Percentiles rank a stretch among this genome's conserved stretches.
These are phyloP conservation scores for Mustela nigripes DNA, from an alignment of 2,113 vertebrate species.

Conservation along the genomic window DNA sequence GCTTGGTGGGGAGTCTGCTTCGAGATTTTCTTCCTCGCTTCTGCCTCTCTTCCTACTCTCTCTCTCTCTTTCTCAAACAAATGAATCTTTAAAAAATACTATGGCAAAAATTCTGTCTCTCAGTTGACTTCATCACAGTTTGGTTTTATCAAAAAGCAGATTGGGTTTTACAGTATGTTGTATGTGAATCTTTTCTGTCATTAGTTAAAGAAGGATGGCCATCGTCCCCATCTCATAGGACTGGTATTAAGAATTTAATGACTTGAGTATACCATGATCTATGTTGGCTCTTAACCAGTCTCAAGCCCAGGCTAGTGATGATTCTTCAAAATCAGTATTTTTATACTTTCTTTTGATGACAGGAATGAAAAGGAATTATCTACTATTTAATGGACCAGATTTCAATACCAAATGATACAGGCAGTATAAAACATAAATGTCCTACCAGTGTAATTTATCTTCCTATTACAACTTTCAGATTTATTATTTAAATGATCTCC, in stretches of 20 bases:
- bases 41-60: not conserved
- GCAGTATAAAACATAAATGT: not conserved
- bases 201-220: not conserved
- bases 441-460: constrained; percentile 25
- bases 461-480: not conserved
- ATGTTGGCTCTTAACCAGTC: not conserved
- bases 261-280: not conserved
- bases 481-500: constrained; percentile 32
- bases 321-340: constrained; percentile 44
- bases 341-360: not conserved
- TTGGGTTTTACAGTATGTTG: not conserved
- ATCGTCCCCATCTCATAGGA: not conserved
- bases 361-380: not conserved
- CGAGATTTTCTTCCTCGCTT: not conserved
- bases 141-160: not conserved
- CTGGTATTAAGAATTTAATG: not conserved
- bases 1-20: not conserved
- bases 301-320: not conserved
- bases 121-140: constrained; percentile 33
- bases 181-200: not conserved
- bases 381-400: not conserved
- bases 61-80: not conserved
- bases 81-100: not conserved
- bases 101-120: not conserved
- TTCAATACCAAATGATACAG: constrained; percentile 27